Conservation (phyloP, 2,113 vertebrate species). For the Entomyzon cyanotis region DNA sequence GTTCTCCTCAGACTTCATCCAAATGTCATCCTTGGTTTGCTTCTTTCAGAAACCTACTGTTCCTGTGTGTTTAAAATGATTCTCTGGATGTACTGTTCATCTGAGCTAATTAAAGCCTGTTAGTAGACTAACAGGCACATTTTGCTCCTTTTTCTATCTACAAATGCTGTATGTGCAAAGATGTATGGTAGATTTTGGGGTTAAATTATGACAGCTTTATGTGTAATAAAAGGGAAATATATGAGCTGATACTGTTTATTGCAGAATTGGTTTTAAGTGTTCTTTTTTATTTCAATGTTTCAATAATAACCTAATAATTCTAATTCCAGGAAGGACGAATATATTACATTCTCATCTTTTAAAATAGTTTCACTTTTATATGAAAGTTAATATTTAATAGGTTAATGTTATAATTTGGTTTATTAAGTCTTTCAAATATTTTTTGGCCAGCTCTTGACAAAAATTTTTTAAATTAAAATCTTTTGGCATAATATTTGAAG, state of each 20-base stretch:
- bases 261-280: background rate
- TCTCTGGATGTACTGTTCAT: background rate
- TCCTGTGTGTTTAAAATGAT: background rate
- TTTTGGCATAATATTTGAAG: background rate
- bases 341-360: background rate
- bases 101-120: slow-evolving; percentile 30
- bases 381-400: background rate
- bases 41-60: background rate
- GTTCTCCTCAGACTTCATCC: background rate
- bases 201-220: background rate
- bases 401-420: background rate
- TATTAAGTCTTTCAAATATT: background rate
- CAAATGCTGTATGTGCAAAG: background rate
- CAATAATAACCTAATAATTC: background rate
- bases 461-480: background rate
- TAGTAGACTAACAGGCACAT: background rate
- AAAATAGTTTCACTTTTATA: background rate
- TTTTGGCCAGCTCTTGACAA: background rate
- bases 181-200: background rate
- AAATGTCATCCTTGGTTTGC: slow-evolving; percentile 10
- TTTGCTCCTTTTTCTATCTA: slow-evolving; percentile 9
- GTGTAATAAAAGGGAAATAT: background rate
- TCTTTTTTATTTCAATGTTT: background rate
- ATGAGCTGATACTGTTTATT: background rate
- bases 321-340: background rate